A percentile compares a stretch with the other conserved stretches of the same genome.
These are phyloP conservation scores for Ecdyonurus torrentis DNA, from an alignment of 2,888 invertebrate genomes.

Conservation along the genomic window DNA sequence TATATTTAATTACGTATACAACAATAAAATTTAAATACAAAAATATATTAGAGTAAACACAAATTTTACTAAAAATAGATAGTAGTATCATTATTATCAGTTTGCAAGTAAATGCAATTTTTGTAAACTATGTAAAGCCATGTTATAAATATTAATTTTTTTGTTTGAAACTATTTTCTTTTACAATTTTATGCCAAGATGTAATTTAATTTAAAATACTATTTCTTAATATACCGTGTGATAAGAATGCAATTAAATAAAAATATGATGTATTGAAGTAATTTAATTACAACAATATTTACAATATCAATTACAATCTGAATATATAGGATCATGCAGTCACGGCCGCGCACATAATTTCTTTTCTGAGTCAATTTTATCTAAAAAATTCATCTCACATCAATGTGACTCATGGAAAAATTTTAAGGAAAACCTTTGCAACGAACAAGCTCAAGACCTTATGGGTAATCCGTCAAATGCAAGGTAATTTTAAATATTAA, in stretches of 20 bases:
- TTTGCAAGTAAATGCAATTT: too few species aligned
- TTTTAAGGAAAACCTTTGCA: conserved; percentile 29
- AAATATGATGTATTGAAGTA: too few species aligned
- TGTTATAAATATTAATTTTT: not conserved
- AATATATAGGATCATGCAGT: conserved; percentile 43
- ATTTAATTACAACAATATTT: conserved; percentile 6
- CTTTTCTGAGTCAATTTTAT: conserved; percentile 44
- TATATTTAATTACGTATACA: not conserved
- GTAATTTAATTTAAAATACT: too few species aligned
- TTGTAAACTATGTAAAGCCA: too few species aligned
- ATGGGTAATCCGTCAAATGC: conserved; percentile 37
- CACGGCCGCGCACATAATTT: conserved; percentile 44
- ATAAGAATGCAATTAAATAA: too few species aligned
- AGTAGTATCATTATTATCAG: too few species aligned
- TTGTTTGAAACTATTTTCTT: not conserved
- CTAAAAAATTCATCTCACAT: conserved; percentile 35
- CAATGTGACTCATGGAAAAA: conserved; percentile 37
- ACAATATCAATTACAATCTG: conserved; percentile 14
- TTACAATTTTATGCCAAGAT: too few species aligned
- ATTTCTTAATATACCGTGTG: too few species aligned
- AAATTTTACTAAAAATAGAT: too few species aligned
- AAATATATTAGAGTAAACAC: too few species aligned
- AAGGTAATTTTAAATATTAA: conserved; percentile 5
- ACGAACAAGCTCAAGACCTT: conserved; percentile 13
- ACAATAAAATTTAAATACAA: not conserved